Evolutionary conservation across 2,888 invertebrate genomes (phyloP), one percentile per base, ranked within the genome.

Genomic region (Hirtodrosophila duncani): DNA sequence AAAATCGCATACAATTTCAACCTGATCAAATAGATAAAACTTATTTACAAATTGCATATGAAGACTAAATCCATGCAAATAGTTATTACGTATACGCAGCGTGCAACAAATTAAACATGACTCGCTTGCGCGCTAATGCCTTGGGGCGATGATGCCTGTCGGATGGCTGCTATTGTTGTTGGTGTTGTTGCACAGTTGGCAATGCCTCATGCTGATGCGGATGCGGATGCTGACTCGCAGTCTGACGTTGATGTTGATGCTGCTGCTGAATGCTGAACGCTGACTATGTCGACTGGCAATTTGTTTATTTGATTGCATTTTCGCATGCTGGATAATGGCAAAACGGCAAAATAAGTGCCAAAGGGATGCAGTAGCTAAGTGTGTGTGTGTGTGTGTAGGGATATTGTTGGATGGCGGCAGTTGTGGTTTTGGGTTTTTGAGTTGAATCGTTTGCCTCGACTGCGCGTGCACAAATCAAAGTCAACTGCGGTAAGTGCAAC

Each of bases 291-390:
- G 57, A 65, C 70, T 61, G 66, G 57, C 66, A 67, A 67, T 67
- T 67, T 67, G 67, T 65, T 67, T 67, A 67, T 67, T 69, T 67
- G 67, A 67, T 62, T 67, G 66, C 67, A 66, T 66, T 63, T 66
- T 42, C 49, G 41, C 39, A 44, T 24, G 21, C 33, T 8, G 29
- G 38, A n/a, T n/a, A n/a, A n/a, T n/a, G 42, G 7, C 16, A 10
- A 34, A 14, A 11, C 23, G 14, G 36, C 11, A 34, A 20, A 7
- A 9, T 14, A 27, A 3, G 17, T 13, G 11, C 9, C 11, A 2
- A 1, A 13, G 23, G n/a, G 11, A 29, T n/a, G n/a, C n/a, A n/a
- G n/a, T n/a, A n/a, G 39, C 7, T 21, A 9, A 7, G 4, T 9
- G 1, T n/a, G 18, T 5, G 13, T 23, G 9, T 17, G 24, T 11